Evolutionary conservation across 23 tunicate genomes (phyloP).

Genomic region (Styela clava): DNA sequence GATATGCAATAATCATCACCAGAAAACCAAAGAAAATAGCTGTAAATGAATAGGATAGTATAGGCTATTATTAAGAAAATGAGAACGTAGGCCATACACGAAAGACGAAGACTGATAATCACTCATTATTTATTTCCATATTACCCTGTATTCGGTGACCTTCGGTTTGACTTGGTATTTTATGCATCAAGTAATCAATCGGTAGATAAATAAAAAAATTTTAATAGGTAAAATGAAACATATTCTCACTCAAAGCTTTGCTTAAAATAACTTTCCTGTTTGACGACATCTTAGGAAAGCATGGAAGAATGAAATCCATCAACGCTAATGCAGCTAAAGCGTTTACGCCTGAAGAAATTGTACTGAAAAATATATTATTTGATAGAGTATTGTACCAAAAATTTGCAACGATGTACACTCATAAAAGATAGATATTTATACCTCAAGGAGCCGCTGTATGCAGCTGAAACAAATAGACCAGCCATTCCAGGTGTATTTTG

Average conservation of each 20-base stretch:
- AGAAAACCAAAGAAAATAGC: slow-evolving; percentile 11
- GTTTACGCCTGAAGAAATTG: slow-evolving; percentile 68
- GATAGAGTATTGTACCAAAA: no score
- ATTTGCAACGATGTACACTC: no score
- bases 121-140: no score
- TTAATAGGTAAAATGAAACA: no score
- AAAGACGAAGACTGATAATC: no score
- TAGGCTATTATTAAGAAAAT: no score
- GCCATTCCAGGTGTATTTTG: slow-evolving; percentile 54
- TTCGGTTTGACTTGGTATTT: no score
- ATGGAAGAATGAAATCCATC: slow-evolving; percentile 36
- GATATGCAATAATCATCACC: slow-evolving; percentile 1
- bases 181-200: no score
- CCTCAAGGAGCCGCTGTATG: slow-evolving; percentile 66
- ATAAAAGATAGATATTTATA: no score
- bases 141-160: no score
- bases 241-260: slow-evolving; percentile 9
- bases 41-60: background rate
- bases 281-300: slow-evolving; percentile 23
- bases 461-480: slow-evolving; percentile 70
- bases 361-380: slow-evolving; percentile 19
- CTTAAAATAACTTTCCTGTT: background rate
- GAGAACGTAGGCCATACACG: no score
- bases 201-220: no score
- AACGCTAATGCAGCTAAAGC: slow-evolving; percentile 33